These are phyloP conservation scores for Plecotus auritus DNA, from an alignment of 2,113 vertebrate genomes.

Conservation along the genomic window DNA sequence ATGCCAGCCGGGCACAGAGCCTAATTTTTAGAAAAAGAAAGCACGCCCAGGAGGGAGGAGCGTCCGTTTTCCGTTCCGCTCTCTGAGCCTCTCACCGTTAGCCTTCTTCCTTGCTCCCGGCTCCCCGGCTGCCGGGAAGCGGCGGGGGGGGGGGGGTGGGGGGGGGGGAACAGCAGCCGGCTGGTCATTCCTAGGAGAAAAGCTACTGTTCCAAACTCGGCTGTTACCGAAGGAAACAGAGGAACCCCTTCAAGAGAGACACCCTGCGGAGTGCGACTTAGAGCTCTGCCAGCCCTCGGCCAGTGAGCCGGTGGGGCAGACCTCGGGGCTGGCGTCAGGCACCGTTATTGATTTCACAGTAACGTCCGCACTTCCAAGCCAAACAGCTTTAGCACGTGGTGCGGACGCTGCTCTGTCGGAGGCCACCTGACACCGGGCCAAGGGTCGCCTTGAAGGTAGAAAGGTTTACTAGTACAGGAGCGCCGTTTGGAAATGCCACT, in stretches of 20 bases:
- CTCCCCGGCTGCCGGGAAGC: not conserved
- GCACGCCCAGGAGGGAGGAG: not conserved
- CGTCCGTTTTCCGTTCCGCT: rapidly evolving
- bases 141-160: too few species aligned
- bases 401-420: not conserved
- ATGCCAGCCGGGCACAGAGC: not conserved
- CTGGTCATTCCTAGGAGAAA: not conserved
- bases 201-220: not conserved
- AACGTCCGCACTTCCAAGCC: not conserved
- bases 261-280: not conserved
- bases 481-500: constrained; percentile 61
- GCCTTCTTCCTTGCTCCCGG: not conserved
- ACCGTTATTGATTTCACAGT: not conserved
- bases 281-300: not conserved
- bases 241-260: not conserved
- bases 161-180: not conserved
- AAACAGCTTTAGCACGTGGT: rapidly evolving
- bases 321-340: not conserved
- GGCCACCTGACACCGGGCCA: not conserved
- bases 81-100: rapidly evolving
- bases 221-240: not conserved
- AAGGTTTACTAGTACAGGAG: not conserved
- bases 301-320: not conserved
- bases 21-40: not conserved
- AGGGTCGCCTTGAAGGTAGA: not conserved